phyloP scores from a whole-genome alignment of 2,797 vertebrate genomes.

The Hirundo rustica region DNA sequence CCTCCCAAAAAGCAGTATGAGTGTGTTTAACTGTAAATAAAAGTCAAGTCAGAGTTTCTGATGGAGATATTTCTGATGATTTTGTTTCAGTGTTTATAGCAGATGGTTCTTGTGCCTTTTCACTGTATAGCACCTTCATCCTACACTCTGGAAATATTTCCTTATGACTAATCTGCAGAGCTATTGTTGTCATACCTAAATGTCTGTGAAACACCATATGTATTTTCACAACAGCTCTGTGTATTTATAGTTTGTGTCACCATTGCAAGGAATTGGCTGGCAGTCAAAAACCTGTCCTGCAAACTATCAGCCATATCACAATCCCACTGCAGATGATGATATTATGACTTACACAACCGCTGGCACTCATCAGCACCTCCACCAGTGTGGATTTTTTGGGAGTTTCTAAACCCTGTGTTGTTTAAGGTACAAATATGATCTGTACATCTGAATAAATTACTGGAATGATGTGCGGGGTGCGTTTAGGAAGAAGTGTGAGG shows the following conservation, averaged over 20 bases:
- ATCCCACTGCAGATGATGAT: background rate
- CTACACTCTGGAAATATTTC: slow-evolving; percentile 1
- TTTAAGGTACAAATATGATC: background rate
- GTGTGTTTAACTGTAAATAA: background rate
- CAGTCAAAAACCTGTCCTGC: background rate
- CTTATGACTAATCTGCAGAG: background rate
- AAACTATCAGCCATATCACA: background rate
- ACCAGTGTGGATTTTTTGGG: background rate
- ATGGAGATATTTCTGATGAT: background rate
- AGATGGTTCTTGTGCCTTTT: background rate
- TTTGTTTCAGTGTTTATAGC: background rate
- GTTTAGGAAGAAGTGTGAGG: background rate
- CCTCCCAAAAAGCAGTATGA: background rate
- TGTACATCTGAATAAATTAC: background rate
- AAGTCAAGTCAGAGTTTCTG: background rate
- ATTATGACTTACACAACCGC: background rate
- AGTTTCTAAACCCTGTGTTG: background rate
- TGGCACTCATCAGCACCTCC: background rate
- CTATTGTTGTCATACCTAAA: background rate
- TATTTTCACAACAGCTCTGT: background rate
- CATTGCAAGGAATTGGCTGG: background rate
- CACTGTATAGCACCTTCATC: background rate
- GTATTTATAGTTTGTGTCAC: background rate
- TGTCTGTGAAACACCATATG: background rate
- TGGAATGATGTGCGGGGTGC: background rate